Conservation (phyloP, 2,888 invertebrate genomes). For the Sesia apiformis region DNA sequence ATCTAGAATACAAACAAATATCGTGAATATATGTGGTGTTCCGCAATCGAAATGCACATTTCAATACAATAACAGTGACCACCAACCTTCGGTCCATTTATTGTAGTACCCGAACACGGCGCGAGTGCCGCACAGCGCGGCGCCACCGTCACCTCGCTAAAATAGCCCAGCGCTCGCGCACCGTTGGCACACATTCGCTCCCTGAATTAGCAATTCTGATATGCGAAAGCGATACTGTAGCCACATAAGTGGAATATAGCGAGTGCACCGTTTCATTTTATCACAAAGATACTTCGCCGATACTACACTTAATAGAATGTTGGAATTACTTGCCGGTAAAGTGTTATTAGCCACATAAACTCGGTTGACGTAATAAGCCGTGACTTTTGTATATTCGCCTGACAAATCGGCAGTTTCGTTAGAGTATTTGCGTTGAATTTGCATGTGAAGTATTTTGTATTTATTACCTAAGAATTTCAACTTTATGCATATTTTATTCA, state of each 20-base stretch:
- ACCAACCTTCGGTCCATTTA: slow-evolving; percentile 13
- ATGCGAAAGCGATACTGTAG: slow-evolving; percentile 60
- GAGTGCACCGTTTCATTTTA: slow-evolving; percentile 55
- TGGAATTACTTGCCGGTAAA: slow-evolving; percentile 49
- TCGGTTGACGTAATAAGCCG: slow-evolving; percentile 53
- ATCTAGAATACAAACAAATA: too few species aligned
- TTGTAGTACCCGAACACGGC: slow-evolving; percentile 17
- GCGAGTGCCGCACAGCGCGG: slow-evolving; percentile 29
- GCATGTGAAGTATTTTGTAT: slow-evolving; percentile 41
- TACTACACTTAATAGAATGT: slow-evolving; percentile 53
- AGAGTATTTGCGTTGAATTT: slow-evolving; percentile 38
- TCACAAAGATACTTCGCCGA: slow-evolving; percentile 45
- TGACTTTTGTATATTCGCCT: slow-evolving; percentile 56
- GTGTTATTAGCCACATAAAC: slow-evolving; percentile 53
- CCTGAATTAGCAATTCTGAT: slow-evolving; percentile 69
- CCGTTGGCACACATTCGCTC: slow-evolving; percentile 50
- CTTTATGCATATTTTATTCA: not conserved
- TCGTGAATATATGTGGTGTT: too few species aligned
- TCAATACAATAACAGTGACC: not conserved
- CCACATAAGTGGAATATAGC: slow-evolving; percentile 55
- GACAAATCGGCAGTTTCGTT: slow-evolving; percentile 50
- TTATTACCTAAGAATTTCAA: not conserved
- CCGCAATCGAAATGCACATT: not conserved
- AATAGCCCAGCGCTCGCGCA: slow-evolving; percentile 33
- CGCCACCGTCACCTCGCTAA: slow-evolving; percentile 34